Evolutionary conservation across 2,113 vertebrate genomes (phyloP).

Genomic region (Ageneiosus marmoratus): DNA sequence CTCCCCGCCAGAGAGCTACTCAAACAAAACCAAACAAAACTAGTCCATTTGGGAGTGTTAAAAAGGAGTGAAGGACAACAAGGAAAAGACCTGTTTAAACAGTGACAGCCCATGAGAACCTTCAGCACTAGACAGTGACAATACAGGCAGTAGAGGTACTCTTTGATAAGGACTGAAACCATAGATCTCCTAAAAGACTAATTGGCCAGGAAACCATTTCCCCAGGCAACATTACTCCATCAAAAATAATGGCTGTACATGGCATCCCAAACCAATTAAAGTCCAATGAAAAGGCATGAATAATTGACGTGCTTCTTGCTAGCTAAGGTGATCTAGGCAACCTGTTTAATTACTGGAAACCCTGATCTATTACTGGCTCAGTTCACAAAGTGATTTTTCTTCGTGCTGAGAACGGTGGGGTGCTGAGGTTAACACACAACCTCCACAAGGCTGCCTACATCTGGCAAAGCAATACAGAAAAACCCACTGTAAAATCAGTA

Average conservation of each 20-base stretch:
- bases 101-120: background rate
- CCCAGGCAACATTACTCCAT: conserved; percentile 26
- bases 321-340: conserved; percentile 38
- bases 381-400: conserved; percentile 32
- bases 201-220: conserved; percentile 20
- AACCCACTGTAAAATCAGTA: background rate
- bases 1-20: background rate
- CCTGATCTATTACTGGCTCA: conserved; percentile 31
- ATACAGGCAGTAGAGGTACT: background rate
- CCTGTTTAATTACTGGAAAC: conserved; percentile 50
- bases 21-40: background rate
- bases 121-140: background rate
- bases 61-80: background rate
- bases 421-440: background rate
- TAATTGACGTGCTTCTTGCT: conserved; percentile 43
- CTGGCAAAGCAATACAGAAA: background rate
- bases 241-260: conserved; percentile 38
- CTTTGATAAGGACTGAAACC: background rate
- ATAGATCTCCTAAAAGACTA: conserved; percentile 2
- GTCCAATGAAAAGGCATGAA: conserved; percentile 52
- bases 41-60: background rate
- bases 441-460: background rate
- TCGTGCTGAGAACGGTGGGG: background rate
- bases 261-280: conserved; percentile 51
- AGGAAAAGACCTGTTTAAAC: conserved; percentile 1